These are phyloP conservation scores for Stichodactyla mertensii DNA, from an alignment of 64 coral and sea anemone species.

Conservation along the genomic window DNA sequence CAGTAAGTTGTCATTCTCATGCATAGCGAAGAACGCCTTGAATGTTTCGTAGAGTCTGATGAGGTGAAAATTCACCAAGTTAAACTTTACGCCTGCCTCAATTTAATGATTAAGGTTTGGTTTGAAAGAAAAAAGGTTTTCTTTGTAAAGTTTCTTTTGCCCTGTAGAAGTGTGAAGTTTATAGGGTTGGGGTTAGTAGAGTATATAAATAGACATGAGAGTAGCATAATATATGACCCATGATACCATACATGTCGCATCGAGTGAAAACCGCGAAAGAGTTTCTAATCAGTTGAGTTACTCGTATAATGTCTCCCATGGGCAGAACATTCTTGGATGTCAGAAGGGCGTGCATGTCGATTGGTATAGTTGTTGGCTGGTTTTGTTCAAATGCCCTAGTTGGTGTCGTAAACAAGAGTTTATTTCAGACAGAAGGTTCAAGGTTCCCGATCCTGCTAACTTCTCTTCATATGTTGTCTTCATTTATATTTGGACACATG, in stretches of 20 bases:
- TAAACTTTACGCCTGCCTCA: neutral
- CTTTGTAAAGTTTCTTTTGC: too few species aligned
- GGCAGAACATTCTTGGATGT: constrained; percentile 9
- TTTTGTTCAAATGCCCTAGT: constrained; percentile 16
- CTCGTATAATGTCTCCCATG: neutral
- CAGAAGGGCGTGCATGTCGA: neutral
- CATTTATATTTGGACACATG: neutral
- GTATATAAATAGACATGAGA: neutral
- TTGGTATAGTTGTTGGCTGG: neutral
- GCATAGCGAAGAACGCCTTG: too few species aligned
- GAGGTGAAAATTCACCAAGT: too few species aligned
- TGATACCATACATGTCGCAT: too few species aligned
- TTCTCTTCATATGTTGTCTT: constrained; percentile 16
- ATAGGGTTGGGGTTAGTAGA: neutral
- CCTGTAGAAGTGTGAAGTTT: too few species aligned
- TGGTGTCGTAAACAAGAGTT: constrained; percentile 16
- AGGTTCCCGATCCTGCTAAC: constrained; percentile 14
- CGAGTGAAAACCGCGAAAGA: too few species aligned
- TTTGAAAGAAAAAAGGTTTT: too few species aligned
- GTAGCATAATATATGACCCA: neutral
- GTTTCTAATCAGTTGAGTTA: too few species aligned
- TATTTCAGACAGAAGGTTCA: constrained; percentile 10
- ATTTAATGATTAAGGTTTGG: neutral
- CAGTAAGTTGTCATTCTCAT: neutral
- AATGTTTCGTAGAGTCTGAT: too few species aligned